Conservation (phyloP, 2,888 invertebrate genomes). For the Eristalis intricaria region DNA sequence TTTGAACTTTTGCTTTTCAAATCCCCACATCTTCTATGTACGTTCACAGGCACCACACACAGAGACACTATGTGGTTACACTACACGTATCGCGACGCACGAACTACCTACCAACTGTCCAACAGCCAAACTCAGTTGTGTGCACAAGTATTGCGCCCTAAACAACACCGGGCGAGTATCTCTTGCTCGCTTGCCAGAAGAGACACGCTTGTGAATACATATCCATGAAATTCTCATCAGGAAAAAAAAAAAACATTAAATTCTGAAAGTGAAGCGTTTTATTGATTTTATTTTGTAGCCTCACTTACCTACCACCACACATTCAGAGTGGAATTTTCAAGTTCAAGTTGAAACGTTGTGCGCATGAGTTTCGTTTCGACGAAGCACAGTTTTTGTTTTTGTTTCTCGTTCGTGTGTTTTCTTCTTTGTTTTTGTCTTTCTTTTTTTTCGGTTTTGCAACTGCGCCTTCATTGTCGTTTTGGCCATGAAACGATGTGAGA, state of each 20-base stretch:
- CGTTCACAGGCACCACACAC: background rate
- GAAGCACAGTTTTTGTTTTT: constrained; percentile 41
- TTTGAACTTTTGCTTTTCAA: constrained; percentile 66
- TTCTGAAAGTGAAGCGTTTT: constrained; percentile 69
- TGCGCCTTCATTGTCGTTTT: constrained; percentile 56
- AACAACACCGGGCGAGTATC: background rate
- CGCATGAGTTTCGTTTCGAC: constrained; percentile 75
- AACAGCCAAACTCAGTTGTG: constrained; percentile 33
- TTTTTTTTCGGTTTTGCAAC: constrained; percentile 75
- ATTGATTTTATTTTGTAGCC: constrained; percentile 69
- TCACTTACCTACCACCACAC: constrained; percentile 71
- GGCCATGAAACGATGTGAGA: constrained; percentile 21
- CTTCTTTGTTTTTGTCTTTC: constrained; percentile 73
- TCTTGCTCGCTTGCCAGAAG: constrained; percentile 13
- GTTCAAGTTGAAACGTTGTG: constrained; percentile 80
- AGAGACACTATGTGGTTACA: background rate
- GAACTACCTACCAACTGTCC: constrained; percentile 22
- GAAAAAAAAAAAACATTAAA: constrained; percentile 36
- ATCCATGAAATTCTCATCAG: background rate
- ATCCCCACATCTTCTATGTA: background rate
- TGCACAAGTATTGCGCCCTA: constrained; percentile 24
- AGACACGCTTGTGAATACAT: constrained; percentile 9
- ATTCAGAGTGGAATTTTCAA: constrained; percentile 77
- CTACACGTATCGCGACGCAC: constrained; percentile 11
- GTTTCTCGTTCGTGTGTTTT: constrained; percentile 31